Percentiles rank a stretch among this genome's conserved stretches.
Conservation (phyloP, 2,888 invertebrate species). For the Auanema freiburgensis region DNA sequence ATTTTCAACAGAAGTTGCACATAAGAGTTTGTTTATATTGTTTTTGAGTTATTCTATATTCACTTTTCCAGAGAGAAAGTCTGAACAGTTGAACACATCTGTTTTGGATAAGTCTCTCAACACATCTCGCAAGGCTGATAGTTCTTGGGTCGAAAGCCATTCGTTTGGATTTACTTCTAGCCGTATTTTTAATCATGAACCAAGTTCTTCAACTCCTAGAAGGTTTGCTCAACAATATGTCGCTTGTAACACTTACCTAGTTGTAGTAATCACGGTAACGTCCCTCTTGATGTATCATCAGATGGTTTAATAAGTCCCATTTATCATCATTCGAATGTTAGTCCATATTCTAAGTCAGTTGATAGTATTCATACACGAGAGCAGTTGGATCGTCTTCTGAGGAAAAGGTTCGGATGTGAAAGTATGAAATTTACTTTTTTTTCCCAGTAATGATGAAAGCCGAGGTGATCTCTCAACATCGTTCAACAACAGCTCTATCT, state of each 20-base stretch:
- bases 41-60: no score
- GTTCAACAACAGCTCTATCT: conserved; percentile 9
- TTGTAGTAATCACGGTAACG: not conserved
- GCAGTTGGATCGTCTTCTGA: conserved; percentile 32
- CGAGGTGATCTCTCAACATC: conserved; percentile 12
- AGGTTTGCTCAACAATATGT: not conserved
- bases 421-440: not conserved
- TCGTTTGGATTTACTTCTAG: conserved; percentile 12
- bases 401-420: conserved; percentile 14
- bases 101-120: not conserved
- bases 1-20: no score
- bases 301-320: not conserved
- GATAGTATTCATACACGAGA: conserved; percentile 41
- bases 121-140: conserved; percentile 1
- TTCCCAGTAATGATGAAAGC: conserved; percentile 10
- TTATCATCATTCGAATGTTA: conserved; percentile 4
- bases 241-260: not conserved
- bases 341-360: conserved; percentile 16
- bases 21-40: no score
- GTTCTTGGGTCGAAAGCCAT: conserved; percentile 16
- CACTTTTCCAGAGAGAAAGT: no score
- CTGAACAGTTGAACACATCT: not conserved
- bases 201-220: no score
- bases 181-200: no score
- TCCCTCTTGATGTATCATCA: not conserved